A percentile compares a stretch with the other conserved stretches of the same genome.
Conservation (phyloP, 2,888 invertebrate species). For the Incurvaria masculella region DNA sequence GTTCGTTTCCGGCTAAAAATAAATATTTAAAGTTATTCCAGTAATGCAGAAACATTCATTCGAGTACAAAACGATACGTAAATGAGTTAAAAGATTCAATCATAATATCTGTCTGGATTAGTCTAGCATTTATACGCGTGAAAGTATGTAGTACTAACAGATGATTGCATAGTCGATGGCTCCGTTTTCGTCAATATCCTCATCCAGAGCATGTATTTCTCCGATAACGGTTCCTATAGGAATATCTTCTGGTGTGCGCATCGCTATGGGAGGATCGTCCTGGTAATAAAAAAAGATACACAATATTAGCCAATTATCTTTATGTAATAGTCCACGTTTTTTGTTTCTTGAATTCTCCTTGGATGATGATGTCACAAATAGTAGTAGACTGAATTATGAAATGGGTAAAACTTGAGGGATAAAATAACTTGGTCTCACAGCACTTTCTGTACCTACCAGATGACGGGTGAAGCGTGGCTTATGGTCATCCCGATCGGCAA, state of each 20-base stretch:
- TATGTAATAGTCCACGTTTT: no score
- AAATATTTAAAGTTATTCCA: conserved; percentile 4
- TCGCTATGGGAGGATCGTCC: conserved; percentile 63
- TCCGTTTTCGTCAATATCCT: conserved; percentile 72
- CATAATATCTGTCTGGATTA: neutral
- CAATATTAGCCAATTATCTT: no score
- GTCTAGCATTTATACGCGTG: neutral
- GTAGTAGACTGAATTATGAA: no score
- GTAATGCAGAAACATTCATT: neutral
- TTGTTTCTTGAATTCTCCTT: no score
- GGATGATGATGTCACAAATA: no score
- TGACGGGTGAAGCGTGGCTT: conserved; percentile 68
- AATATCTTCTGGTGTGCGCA: conserved; percentile 65
- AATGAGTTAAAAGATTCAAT: neutral
- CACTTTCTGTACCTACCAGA: conserved; percentile 59
- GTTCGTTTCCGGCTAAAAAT: conserved; percentile 64
- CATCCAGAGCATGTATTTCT: conserved; percentile 66
- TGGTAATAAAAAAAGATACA: conserved; percentile 20
- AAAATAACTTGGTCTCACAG: no score
- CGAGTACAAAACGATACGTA: neutral
- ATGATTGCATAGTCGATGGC: conserved; percentile 71
- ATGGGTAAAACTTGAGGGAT: no score
- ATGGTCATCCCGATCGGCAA: conserved; percentile 77
- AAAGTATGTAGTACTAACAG: conserved; percentile 39
- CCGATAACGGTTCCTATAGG: conserved; percentile 65